Evolutionary conservation across 2,113 vertebrate species (phyloP).

Genomic region (Notarius quadriscutis): DNA sequence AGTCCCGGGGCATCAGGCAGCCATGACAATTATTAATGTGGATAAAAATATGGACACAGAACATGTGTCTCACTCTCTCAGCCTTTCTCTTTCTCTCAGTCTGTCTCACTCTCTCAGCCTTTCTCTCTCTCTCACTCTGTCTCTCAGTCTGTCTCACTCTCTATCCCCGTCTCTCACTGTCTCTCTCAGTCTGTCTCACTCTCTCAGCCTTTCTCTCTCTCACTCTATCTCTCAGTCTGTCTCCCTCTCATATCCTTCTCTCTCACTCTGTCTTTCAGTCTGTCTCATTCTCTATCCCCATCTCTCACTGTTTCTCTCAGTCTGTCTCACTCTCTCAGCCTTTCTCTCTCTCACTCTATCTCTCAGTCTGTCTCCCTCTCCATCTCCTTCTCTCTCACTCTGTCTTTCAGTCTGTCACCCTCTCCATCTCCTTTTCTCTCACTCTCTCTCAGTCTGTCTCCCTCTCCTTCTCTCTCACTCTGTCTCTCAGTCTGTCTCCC

Average conservation of each 20-base stretch:
- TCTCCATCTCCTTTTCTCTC: neutral
- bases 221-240: neutral
- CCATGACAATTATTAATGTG: slow-evolving; percentile 17
- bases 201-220: neutral
- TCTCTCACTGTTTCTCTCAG: neutral
- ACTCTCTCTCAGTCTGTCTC: neutral
- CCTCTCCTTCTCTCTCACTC: neutral
- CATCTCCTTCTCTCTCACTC: neutral
- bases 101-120: neutral
- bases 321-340: neutral
- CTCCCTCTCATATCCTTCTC: neutral
- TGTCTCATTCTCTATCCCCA: neutral
- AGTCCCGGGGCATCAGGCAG: neutral
- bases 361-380: neutral
- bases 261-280: neutral
- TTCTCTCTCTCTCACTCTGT: neutral
- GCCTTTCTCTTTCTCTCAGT: neutral
- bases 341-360: neutral
- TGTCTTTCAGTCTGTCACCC: neutral
- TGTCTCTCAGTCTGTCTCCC: neutral
- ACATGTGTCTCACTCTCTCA: neutral
- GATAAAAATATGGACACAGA: neutral
- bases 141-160: neutral
- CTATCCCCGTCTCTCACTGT: neutral
- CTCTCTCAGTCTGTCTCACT: neutral